Base-by-base conservation (phyloP, 2,888 invertebrate species). In the Tuta absoluta region DNA sequence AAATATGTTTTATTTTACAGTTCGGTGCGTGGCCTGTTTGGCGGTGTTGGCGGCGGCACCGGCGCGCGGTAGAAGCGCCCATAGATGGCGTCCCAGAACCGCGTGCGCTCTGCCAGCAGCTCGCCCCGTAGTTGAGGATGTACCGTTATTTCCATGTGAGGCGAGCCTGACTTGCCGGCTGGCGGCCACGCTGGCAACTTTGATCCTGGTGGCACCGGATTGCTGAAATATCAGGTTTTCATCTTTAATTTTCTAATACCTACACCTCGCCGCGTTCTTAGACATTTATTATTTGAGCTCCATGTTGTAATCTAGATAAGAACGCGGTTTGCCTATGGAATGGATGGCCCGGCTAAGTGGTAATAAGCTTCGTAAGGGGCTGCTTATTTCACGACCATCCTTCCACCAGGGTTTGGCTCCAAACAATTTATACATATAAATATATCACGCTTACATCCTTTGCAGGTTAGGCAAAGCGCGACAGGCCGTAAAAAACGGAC, bases 61-160 rank as follows among this genome's bases (percentile, higher is more conserved):
- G 45, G 45, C 8, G n/a, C 45, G 17, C 45, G 45, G 45, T 45
- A 45, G 45, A 70, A 53, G 59, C 68, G 63, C 1, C 63, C 59
- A 56, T 74, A 74, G 11, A 74, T 68, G 21, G 65, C 51, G 48
- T 72, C 69, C 73, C 73, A 74, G 14, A 74, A 66, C 5, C 37
- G 23, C 4, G 58, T 60, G 23, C 71, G 65, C 1, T 63, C 57
- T n/a, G 67, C 57, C 5, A 71, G 49, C n/a, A 67, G 65, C 12
- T 64, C 24, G 3, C 23, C 51, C 5, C 14, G 37, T 49, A 71
- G 45, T 37, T 65, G 58, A 17, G 69, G 33, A 1, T 62, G 58
- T 7, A n/a, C 63, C 19, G 67, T 63, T 12, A 74, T n/a, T 1
- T 62, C 66, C 71, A 72, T 71, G 63, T 70, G 66, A 1, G 69